Evolutionary conservation across 2,797 vertebrate species (phyloP), one percentile per base, ranked within the genome.

Genomic region (Pipistrellus pygmaeus): DNA sequence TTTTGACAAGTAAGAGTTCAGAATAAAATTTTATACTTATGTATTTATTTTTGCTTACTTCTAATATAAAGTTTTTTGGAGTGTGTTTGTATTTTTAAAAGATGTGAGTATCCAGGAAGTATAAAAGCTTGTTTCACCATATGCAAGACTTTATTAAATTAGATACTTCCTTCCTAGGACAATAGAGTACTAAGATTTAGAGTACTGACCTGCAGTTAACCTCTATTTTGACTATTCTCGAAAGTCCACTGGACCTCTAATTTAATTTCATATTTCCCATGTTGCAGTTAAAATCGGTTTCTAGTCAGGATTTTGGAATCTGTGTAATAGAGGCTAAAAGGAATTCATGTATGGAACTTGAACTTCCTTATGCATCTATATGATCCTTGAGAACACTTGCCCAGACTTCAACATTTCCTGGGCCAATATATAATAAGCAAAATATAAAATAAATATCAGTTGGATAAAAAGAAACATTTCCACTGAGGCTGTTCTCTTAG

Each of bases 221-320:
- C 88, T 57, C 69, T 84, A 81, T 95, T 90, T 95, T 94, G 77
- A 81, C 20, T n/a, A 93, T 93, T 85, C 32, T 81, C 27, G 68
- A 91, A 90, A 93, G 51, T 78, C n/a, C 64, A 96, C 0, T 75
- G 73, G 96, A 82, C 15, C 12, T 83, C 51, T 93, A 90, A 96
- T 94, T 95, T 90, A 94, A 93, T 96, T 96, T 92, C 25, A 80
- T 38, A 66, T 78, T 94, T 57, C 83, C 73, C 27, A 69, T 25
- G 41, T 51, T 78, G n/a, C 51, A 77, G 23, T 84, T 86, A 92
- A 95, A 86, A 41, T 86, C 32, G 60, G 4, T 71, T 91, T 93
- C 72, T 81, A 85, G 51, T 83, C 44, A 92, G 41, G 48, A 87
- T 84, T 93, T 89, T 87, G 13, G 41, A 94, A 72, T 46, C 13